Evolutionary conservation across 2,888 invertebrate species (phyloP).

Genomic region (Ophion obscuratus): DNA sequence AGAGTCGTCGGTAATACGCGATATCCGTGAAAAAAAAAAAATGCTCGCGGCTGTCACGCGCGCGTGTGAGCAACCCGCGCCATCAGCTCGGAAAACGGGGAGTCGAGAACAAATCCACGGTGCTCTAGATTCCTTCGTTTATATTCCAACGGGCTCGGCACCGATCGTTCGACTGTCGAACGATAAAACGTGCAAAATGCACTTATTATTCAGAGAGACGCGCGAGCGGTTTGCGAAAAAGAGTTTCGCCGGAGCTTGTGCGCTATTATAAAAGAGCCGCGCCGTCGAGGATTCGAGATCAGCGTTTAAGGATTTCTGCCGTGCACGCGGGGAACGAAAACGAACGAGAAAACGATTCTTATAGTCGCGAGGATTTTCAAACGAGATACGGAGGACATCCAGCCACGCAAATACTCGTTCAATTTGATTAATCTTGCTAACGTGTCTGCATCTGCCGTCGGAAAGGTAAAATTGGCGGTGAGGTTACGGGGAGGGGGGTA

Average conservation of each 20-base stretch:
- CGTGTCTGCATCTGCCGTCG: neutral
- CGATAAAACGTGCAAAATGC: constrained; percentile 68
- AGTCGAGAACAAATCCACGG: constrained; percentile 61
- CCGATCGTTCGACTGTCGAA: constrained; percentile 66
- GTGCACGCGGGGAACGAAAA: constrained; percentile 19
- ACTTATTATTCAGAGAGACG: constrained; percentile 66
- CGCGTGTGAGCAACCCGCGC: constrained; percentile 40
- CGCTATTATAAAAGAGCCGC: constrained; percentile 44
- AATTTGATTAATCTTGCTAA: constrained; percentile 16
- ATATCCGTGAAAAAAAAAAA: constrained; percentile 45
- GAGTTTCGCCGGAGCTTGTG: constrained; percentile 30
- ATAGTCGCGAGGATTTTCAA: constrained; percentile 14
- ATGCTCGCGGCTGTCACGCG: constrained; percentile 46
- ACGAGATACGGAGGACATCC: constrained; percentile 6
- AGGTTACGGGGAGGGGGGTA: too few relatives aligned
- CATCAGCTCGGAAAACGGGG: constrained; percentile 43
- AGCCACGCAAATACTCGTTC: neutral
- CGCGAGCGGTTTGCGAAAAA: constrained; percentile 50
- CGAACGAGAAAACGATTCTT: constrained; percentile 39
- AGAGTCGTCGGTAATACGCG: constrained; percentile 19
- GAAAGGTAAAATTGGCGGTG: neutral
- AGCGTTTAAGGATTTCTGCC: constrained; percentile 30
- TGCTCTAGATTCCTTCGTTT: constrained; percentile 65
- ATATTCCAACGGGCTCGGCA: constrained; percentile 66
- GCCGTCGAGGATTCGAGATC: constrained; percentile 27